Percentiles rank a stretch among this genome's conserved stretches.
phyloP scores from a whole-genome alignment of 2,888 invertebrate species.

The Microdon myrmicae region DNA sequence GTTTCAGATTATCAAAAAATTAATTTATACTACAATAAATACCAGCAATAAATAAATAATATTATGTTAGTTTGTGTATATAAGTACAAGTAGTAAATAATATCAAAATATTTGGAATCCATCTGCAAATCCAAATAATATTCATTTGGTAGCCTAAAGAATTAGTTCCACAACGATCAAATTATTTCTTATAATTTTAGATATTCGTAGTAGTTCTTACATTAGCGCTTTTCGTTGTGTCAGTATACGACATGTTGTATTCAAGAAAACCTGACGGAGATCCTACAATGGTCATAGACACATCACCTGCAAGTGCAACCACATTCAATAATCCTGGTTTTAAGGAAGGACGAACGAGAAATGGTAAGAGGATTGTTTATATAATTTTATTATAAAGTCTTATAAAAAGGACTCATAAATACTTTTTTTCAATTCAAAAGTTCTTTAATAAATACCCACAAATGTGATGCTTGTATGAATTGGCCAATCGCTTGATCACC shows the following conservation, averaged over 20 bases:
- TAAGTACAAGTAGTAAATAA: neutral
- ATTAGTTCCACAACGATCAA: too few relatives aligned
- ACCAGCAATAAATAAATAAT: too few relatives aligned
- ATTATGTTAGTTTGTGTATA: neutral
- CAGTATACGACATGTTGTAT: slow-evolving; percentile 83
- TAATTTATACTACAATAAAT: too few relatives aligned
- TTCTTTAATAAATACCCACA: too few relatives aligned
- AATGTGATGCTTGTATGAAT: too few relatives aligned
- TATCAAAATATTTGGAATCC: too few relatives aligned
- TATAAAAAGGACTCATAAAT: neutral
- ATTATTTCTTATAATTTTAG: slow-evolving; percentile 68
- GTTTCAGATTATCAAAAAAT: too few relatives aligned
- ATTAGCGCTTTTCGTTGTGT: slow-evolving; percentile 79
- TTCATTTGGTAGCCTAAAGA: too few relatives aligned
- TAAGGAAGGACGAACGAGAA: slow-evolving; percentile 74
- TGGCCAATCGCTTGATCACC: too few relatives aligned
- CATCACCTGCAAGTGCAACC: slow-evolving; percentile 72
- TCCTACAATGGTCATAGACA: slow-evolving; percentile 75
- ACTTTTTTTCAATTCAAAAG: too few relatives aligned
- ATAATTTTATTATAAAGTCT: neutral
- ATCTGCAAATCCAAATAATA: too few relatives aligned
- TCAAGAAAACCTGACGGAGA: slow-evolving; percentile 81
- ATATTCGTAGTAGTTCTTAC: slow-evolving; percentile 81
- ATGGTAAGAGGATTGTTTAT: slow-evolving; percentile 54
- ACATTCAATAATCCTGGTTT: slow-evolving; percentile 90